Percentiles rank a stretch among this genome's conserved stretches.
Evolutionary conservation across 2,113 vertebrate species (phyloP).

Genomic region (Scartelaos histophorus): DNA sequence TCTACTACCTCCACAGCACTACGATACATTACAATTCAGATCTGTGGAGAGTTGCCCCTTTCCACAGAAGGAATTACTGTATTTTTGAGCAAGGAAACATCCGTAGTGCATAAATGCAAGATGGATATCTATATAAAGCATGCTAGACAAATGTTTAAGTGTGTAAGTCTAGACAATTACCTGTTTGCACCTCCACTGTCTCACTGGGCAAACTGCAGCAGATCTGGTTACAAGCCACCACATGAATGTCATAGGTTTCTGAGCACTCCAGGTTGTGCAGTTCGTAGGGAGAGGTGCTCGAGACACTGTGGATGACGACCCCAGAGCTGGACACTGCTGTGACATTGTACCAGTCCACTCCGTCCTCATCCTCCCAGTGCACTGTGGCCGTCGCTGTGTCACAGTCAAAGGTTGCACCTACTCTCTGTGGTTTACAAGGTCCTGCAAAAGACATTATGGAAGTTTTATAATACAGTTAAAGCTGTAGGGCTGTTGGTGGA

Average conservation of each 20-base stretch:
- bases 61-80: too few relatives aligned
- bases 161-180: slow-evolving; percentile 51
- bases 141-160: too few relatives aligned
- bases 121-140: too few relatives aligned
- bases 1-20: too few relatives aligned
- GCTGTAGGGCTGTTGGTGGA: background rate
- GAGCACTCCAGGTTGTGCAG: slow-evolving; percentile 71
- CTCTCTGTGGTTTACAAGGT: slow-evolving; percentile 68
- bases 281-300: slow-evolving; percentile 61
- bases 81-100: too few relatives aligned
- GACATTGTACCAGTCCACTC: slow-evolving; percentile 63
- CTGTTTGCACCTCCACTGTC: slow-evolving; percentile 64
- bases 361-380: slow-evolving; percentile 64
- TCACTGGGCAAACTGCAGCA: slow-evolving; percentile 67
- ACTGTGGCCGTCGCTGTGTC: slow-evolving; percentile 55
- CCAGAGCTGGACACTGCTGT: slow-evolving; percentile 49
- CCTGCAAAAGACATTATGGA: slow-evolving; percentile 48
- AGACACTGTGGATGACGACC: slow-evolving; percentile 59
- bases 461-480: background rate
- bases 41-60: too few relatives aligned
- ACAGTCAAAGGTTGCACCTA: slow-evolving; percentile 69
- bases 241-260: slow-evolving; percentile 63
- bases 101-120: too few relatives aligned
- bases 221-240: slow-evolving; percentile 48
- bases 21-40: too few relatives aligned